These are phyloP conservation scores for Rhopilema esculentum DNA, from an alignment of 30 jellyfish, hydroid and myxozoan species.

Conservation along the genomic window DNA sequence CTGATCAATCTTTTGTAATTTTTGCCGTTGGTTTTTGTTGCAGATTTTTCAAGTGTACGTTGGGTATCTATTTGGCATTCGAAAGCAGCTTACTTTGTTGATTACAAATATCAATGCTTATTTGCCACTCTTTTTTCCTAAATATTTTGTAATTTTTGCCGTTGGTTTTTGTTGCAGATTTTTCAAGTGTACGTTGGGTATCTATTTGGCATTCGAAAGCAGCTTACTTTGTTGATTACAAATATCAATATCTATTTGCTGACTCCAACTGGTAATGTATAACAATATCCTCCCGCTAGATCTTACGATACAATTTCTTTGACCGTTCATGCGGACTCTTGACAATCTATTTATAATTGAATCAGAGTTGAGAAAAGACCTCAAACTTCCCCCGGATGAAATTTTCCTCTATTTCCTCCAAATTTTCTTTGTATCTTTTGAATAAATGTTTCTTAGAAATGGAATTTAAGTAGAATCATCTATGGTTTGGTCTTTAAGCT, in stretches of 20 bases:
- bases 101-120: conserved; percentile 29
- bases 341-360: too few species aligned
- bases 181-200: conserved; percentile 76
- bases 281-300: background rate
- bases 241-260: conserved; percentile 53
- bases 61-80: conserved; percentile 79
- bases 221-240: conserved; percentile 54
- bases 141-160: background rate
- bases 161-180: conserved; percentile 49
- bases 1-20: background rate
- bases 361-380: too few species aligned
- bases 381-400: too few species aligned
- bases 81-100: conserved; percentile 33
- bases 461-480: too few species aligned
- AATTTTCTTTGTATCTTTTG: too few species aligned
- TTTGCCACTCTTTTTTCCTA: background rate
- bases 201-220: conserved; percentile 66
- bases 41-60: conserved; percentile 77
- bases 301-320: background rate
- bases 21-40: background rate
- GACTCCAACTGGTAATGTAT: conserved; percentile 43
- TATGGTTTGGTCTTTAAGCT: too few species aligned
- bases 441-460: too few species aligned
- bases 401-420: too few species aligned
- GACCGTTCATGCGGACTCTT: too few species aligned